Base-by-base conservation (phyloP, 2,888 invertebrate species). In the Sycophila texana region DNA sequence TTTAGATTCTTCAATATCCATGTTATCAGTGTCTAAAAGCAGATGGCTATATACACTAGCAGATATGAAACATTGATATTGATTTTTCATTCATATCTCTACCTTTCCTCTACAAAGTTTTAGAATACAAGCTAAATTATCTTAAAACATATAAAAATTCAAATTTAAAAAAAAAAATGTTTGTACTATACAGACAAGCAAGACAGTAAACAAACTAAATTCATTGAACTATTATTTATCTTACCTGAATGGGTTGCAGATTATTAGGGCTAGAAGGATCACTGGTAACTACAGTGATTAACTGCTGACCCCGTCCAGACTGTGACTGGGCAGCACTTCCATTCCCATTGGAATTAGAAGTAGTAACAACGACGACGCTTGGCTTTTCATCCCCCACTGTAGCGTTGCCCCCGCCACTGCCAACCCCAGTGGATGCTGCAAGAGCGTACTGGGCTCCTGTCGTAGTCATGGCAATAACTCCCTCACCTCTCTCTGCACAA, bases 401-500 rank as follows among this genome's bases (percentile, higher is more conserved):
- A 60, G 85, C 83, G 61, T 88, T 84, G 87, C 83, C 86, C 88
- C 88, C 88, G 87, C 88, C 86, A 87, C 88, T 88, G 71, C 85
- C 87, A 86, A 88, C 86, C 82, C 89, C 88, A 84, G 88, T 86
- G 84, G 89, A 89, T 87, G 89, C 88, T 89, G 90, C 87, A 75
- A 90, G 89, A 86, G 90, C 86, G 83, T 90, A 90, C 86, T 90
- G 90, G 85, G 89, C 89, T 88, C 90, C 90, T 74, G 90, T 90
- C 82, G 90, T 90, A 90, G 90, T 89, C 90, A 90, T 90, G 90
- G 90, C 86, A 88, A 90, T 90, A 83, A 85, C 88, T 87, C 87
- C 89, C 88, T 88, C 87, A 84, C 86, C 86, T 85, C 86, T 87
- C 83, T 88, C 84, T 83, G 85, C 83, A 81, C 83, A 85, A 82